Conservation (phyloP, 2,797 vertebrate genomes). For the Sebastes hubbsi region DNA sequence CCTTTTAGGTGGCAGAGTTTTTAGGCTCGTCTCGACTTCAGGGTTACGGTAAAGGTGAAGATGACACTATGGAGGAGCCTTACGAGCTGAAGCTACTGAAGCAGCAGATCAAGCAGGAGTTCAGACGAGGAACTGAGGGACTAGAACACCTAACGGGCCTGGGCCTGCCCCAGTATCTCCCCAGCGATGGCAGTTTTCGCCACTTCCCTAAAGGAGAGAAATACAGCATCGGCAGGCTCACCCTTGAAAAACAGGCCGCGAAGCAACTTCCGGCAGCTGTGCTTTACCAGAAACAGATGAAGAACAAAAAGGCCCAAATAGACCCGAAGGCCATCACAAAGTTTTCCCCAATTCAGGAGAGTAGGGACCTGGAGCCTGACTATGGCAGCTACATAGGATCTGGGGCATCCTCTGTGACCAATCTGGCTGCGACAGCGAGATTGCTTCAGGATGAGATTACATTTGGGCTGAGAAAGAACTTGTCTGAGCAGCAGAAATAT, state of each 20-base stretch:
- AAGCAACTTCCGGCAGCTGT: conserved; percentile 96
- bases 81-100: conserved; percentile 98
- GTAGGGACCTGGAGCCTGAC: conserved; percentile 94
- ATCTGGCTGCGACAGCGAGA: conserved; percentile 92
- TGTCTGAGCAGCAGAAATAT: conserved; percentile 97
- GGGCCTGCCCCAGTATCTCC: conserved; percentile 94
- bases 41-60: conserved; percentile 93
- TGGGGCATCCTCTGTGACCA: conserved; percentile 89
- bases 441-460: conserved; percentile 98
- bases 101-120: conserved; percentile 99
- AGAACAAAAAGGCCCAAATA: conserved; percentile 94
- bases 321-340: conserved; percentile 94
- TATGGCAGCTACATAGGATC: conserved; percentile 92
- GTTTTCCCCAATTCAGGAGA: conserved; percentile 98
- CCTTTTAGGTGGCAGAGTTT: conserved; percentile 89
- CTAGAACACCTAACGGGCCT: conserved; percentile 92
- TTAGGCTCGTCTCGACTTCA: conserved; percentile 91
- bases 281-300: conserved; percentile 97
- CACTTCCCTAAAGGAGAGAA: conserved; percentile 98
- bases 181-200: conserved; percentile 90
- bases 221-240: conserved; percentile 97
- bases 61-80: conserved; percentile 98
- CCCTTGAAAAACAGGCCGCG: conserved; percentile 98
- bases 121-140: conserved; percentile 93
- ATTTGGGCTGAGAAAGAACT: conserved; percentile 96